Conservation (phyloP, 2,113 vertebrate species). For the Grammomys surdaster region DNA sequence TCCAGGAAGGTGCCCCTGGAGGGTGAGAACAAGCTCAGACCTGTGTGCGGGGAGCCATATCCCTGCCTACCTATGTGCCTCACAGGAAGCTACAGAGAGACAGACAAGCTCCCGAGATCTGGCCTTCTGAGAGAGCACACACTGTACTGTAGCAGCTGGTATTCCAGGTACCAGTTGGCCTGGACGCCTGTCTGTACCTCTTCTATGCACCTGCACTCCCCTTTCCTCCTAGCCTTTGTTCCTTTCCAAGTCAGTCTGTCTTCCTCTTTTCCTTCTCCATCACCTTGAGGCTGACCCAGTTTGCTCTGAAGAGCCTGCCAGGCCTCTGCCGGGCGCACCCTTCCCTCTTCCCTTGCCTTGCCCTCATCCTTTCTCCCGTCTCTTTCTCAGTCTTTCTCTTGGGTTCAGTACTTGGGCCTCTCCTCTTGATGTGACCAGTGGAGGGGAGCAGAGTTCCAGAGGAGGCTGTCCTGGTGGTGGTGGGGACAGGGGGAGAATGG, state of each 20-base stretch:
- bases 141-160: constrained; percentile 87
- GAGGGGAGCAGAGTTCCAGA: constrained; percentile 63
- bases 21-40: constrained; percentile 79
- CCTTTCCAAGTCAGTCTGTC: constrained; percentile 80
- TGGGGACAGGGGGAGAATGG: not conserved
- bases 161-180: constrained; percentile 89
- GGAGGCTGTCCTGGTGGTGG: constrained; percentile 67
- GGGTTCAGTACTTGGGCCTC: constrained; percentile 86
- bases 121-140: constrained; percentile 84
- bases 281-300: constrained; percentile 56
- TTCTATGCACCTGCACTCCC: constrained; percentile 41
- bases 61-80: constrained; percentile 81
- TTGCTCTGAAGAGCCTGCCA: constrained; percentile 60
- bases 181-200: constrained; percentile 82
- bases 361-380: constrained; percentile 66
- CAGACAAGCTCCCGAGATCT: constrained; percentile 82
- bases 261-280: constrained; percentile 62
- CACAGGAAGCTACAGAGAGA: constrained; percentile 86
- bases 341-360: constrained; percentile 29
- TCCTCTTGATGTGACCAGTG: constrained; percentile 78
- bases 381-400: constrained; percentile 63
- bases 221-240: constrained; percentile 69
- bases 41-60: constrained; percentile 28
- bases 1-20: constrained; percentile 84
- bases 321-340: not conserved